Evolutionary conservation across 2,113 vertebrate genomes (phyloP), one percentile per base, ranked within the genome.

Genomic region (Charadrius vociferus): DNA sequence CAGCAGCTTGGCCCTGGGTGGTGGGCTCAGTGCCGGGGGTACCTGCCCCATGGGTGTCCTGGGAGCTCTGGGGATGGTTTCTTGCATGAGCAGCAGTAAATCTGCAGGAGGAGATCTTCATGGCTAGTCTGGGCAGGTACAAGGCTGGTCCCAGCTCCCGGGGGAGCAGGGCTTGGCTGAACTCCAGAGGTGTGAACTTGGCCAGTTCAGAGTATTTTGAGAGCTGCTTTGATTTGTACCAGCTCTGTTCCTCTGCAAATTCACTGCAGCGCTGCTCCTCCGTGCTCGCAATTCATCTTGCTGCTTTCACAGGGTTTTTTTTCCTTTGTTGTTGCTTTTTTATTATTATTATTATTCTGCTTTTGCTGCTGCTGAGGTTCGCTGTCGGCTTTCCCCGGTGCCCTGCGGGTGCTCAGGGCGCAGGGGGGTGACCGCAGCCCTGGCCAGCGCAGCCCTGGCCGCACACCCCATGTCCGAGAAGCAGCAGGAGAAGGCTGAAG

Each of bases 231-330:
- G 85, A 36, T 73, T 55, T n/a, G 41, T 24, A 34, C 80, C 19
- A 20, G 59, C 80, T 43, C 67, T 73, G 80, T 47, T 55, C 39
- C 79, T 58, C 85, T 41, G 80, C 73, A 41, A 36, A 55, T 10
- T 7, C 73, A 19, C 73, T 23, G 80, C 39, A 32, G 86, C 61
- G 3, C 24, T 3, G 45, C 65, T 78, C 65, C 36, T 52, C 58
- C 36, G 4, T 1, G 10, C 74, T 2, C 2, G 23, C 29, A 5
- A 30, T 17, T 21, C 7, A 0, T 39, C 71, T 21, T 15, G 20
- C 29, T 47, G 58, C 50, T 58, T 53, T 47, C 78, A 37, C 29
- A 8, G 63, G 36, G 4, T 3, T 10, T n/a, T 50, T 50, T 55
- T 36, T 23, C 6, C 8, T 30, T 41, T 29, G 16, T 50, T 27